phyloP scores from a whole-genome alignment of 1,140 invertebrate genomes.

The Plutomurus gul region DNA sequence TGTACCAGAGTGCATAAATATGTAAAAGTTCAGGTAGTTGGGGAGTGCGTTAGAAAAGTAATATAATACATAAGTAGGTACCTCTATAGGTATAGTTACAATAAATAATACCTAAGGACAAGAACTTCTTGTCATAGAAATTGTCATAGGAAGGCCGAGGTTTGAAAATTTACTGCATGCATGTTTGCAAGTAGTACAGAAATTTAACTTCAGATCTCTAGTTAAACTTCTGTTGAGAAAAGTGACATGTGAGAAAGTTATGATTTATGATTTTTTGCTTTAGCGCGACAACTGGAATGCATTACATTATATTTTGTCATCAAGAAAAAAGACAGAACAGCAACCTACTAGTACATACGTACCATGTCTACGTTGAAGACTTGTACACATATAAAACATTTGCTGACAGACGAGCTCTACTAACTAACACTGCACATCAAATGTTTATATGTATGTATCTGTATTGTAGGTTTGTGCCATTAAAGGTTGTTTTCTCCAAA shows the following conservation, averaged over 20 bases:
- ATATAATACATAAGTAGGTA: too few relatives aligned
- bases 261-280: conserved; percentile 25
- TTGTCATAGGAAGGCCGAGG: too few relatives aligned
- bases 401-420: too few relatives aligned
- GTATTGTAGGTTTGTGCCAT: not conserved
- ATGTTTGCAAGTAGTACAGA: not conserved
- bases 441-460: not conserved
- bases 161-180: too few relatives aligned
- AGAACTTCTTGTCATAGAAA: too few relatives aligned
- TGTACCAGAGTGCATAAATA: too few relatives aligned
- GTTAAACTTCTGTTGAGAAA: not conserved
- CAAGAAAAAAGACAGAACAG: not conserved
- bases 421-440: too few relatives aligned
- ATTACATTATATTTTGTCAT: conserved; percentile 20
- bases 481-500: conserved; percentile 4
- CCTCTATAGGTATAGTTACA: too few relatives aligned
- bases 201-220: not conserved
- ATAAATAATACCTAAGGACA: too few relatives aligned
- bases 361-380: not conserved
- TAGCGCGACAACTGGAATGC: conserved; percentile 15
- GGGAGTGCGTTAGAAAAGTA: too few relatives aligned
- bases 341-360: not conserved
- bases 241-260: conserved; percentile 1
- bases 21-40: too few relatives aligned
- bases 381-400: too few relatives aligned